Conservation (phyloP, 2,888 invertebrate species). For the Troides aeacus region DNA sequence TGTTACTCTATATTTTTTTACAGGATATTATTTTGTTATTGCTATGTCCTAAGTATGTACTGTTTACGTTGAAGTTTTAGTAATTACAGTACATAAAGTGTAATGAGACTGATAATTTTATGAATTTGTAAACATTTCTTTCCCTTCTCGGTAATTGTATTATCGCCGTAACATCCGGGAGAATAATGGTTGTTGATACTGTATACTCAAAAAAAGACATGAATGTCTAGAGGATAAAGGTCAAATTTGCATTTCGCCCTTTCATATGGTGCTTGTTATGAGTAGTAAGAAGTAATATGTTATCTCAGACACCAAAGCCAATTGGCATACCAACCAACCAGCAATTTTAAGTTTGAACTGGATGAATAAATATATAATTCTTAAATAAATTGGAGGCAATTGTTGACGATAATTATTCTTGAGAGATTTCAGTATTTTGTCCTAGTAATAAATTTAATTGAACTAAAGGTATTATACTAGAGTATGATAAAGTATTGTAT, state of each 20-base stretch:
- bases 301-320: constrained; percentile 1
- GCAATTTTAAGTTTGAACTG: neutral
- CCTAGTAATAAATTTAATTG: no score
- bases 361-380: neutral
- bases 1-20: no score
- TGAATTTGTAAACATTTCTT: constrained; percentile 31
- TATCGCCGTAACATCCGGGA: constrained; percentile 37
- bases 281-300: constrained; percentile 5
- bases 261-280: neutral
- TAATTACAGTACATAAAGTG: neutral
- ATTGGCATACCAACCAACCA: neutral
- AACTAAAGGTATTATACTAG: neutral
- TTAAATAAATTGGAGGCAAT: neutral
- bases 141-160: constrained; percentile 36
- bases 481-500: neutral
- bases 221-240: constrained; percentile 5
- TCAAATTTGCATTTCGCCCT: constrained; percentile 1
- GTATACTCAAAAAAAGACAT: constrained; percentile 3
- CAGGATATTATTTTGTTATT: no score
- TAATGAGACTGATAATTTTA: neutral
- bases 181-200: constrained; percentile 6
- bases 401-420: neutral
- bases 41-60: no score
- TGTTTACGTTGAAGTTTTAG: neutral
- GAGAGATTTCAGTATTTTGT: neutral